A percentile compares a stretch with the other conserved stretches of the same genome.
phyloP scores from a whole-genome alignment of 2,888 invertebrate species.

The Dysmachus trigonus region DNA sequence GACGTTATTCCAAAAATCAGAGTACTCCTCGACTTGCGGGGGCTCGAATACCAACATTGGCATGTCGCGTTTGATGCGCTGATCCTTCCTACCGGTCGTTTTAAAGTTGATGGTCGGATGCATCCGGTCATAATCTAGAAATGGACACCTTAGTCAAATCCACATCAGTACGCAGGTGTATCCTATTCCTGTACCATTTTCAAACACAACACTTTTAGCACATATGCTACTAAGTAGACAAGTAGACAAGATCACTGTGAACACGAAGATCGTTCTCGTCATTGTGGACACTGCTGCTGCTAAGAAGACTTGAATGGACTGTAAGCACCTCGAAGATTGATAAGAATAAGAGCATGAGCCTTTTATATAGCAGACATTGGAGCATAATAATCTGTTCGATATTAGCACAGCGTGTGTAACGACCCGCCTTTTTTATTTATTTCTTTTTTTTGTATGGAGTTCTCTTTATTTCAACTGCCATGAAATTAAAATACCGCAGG shows the following conservation, averaged over 20 bases:
- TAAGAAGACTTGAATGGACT: neutral
- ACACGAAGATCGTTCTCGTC: neutral
- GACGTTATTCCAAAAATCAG: constrained; percentile 65
- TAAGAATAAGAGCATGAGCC: neutral
- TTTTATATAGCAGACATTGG: neutral
- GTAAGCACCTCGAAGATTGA: neutral
- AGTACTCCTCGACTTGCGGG: constrained; percentile 56
- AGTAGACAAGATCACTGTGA: neutral
- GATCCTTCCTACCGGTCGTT: neutral
- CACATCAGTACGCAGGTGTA: neutral
- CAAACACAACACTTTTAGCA: neutral
- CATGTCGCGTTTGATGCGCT: constrained; percentile 56
- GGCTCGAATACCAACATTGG: constrained; percentile 58
- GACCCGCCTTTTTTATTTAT: neutral
- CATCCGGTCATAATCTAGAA: constrained; percentile 52
- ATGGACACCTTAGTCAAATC: neutral
- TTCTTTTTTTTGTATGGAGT: neutral
- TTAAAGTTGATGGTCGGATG: constrained; percentile 57
- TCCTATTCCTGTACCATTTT: neutral
- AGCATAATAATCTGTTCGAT: neutral
- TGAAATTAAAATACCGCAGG: neutral
- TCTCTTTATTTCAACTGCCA: neutral
- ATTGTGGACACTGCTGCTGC: neutral
- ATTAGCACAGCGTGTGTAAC: neutral
- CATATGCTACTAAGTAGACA: neutral